These are phyloP conservation scores for Drosophila parthenogenetica DNA, from an alignment of 2,888 invertebrate genomes.

Conservation along the genomic window DNA sequence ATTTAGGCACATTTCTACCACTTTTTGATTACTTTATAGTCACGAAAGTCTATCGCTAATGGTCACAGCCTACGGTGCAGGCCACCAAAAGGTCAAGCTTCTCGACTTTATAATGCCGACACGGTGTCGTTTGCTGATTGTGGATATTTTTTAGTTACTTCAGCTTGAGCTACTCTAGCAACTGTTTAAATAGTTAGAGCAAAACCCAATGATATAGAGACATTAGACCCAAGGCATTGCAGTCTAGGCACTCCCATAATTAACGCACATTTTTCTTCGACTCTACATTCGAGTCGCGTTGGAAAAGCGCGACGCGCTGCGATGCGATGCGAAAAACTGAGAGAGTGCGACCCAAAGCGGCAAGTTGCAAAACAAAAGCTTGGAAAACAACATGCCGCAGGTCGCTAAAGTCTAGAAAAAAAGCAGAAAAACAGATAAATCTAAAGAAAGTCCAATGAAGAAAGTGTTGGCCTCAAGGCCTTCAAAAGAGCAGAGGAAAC, in stretches of 20 bases:
- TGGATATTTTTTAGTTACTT: conserved; percentile 5
- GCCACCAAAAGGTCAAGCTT: conserved; percentile 11
- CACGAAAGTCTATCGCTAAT: conserved; percentile 2
- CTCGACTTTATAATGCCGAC: conserved; percentile 53
- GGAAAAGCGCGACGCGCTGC: conserved; percentile 15
- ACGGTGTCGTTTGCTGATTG: conserved; percentile 13
- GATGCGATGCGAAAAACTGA: conserved; percentile 49
- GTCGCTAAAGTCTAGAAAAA: conserved; percentile 39
- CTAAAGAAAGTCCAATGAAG: conserved; percentile 74
- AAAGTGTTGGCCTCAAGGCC: conserved; percentile 74
- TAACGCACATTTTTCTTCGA: conserved; percentile 51
- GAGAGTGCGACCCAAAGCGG: conserved; percentile 41
- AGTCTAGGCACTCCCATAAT: conserved; percentile 57
- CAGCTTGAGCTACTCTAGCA: conserved; percentile 12
- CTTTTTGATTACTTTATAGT: no score
- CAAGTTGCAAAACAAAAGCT: conserved; percentile 58
- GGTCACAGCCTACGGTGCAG: neutral
- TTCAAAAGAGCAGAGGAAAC: conserved; percentile 27
- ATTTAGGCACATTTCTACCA: no score
- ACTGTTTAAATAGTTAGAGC: conserved; percentile 44
- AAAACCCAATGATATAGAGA: conserved; percentile 58
- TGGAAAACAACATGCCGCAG: conserved; percentile 45
- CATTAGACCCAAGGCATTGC: conserved; percentile 47
- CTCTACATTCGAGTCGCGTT: conserved; percentile 9
- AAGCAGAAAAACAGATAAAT: conserved; percentile 43